Conservation (phyloP, 2,888 invertebrate genomes). For the Zaprionus bogoriensis region DNA sequence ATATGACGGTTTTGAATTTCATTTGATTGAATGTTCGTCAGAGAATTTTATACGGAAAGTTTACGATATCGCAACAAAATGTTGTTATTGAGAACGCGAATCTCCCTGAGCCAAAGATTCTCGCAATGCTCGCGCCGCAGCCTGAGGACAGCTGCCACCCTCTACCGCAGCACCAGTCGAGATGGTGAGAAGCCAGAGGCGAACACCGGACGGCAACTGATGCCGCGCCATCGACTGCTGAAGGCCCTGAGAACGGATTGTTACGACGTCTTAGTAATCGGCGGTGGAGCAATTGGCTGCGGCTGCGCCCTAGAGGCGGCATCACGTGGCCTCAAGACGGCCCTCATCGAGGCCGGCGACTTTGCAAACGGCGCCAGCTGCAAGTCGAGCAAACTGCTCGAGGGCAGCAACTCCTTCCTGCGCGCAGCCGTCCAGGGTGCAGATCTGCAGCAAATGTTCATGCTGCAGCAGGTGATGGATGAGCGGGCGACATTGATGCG, state of each 20-base stretch:
- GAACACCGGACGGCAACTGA: too few species aligned
- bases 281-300: slow-evolving; percentile 98
- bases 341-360: slow-evolving; percentile 96
- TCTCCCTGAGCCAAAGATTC: too few species aligned
- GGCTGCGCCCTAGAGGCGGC: slow-evolving; percentile 97
- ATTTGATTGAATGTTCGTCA: too few species aligned
- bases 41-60: too few species aligned
- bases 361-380: slow-evolving; percentile 98
- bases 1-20: background rate
- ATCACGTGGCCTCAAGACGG: slow-evolving; percentile 96
- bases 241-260: slow-evolving; percentile 89
- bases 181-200: too few species aligned
- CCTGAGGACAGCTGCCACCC: too few species aligned
- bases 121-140: too few species aligned
- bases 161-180: too few species aligned
- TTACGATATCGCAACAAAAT: too few species aligned
- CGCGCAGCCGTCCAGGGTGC: slow-evolving; percentile 95
- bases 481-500: slow-evolving; percentile 96
- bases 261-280: slow-evolving; percentile 97
- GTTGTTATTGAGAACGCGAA: too few species aligned
- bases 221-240: too few species aligned
- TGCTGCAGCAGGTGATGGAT: slow-evolving; percentile 98
- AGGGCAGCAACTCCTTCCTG: slow-evolving; percentile 97
- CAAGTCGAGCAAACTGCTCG: slow-evolving; percentile 97
- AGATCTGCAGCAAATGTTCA: slow-evolving; percentile 97